phyloP scores from a whole-genome alignment of 2,113 vertebrate species.

The Calidris pugnax region DNA sequence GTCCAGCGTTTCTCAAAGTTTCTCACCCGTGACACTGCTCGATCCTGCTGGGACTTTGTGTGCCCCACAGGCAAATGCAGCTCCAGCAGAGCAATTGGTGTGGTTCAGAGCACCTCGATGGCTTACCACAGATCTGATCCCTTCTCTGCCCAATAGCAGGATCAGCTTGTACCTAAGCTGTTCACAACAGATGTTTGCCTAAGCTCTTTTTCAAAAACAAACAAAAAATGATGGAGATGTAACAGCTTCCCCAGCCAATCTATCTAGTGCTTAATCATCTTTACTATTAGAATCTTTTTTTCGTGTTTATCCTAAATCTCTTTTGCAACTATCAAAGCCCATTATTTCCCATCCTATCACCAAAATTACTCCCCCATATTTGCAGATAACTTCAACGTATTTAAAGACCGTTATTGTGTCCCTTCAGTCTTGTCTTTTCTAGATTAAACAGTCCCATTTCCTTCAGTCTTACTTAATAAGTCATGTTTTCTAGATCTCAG shows the following conservation, averaged over 20 bases:
- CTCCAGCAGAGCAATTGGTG: not conserved
- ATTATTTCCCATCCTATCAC: not conserved
- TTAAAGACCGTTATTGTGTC: not conserved
- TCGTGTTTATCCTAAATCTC: not conserved
- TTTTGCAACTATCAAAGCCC: not conserved
- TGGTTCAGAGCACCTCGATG: not conserved
- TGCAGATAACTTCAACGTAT: not conserved
- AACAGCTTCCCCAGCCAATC: not conserved
- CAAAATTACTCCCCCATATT: not conserved
- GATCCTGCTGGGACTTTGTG: not conserved
- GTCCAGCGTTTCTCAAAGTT: not conserved
- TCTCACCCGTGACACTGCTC: fast-evolving
- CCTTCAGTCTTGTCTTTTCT: not conserved
- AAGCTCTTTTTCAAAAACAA: constrained; percentile 10
- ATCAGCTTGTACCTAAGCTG: constrained; percentile 14
- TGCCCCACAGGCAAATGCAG: not conserved
- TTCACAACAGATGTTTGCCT: constrained; percentile 25
- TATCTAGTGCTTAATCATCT: constrained; percentile 13
- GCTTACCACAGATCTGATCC: not conserved
- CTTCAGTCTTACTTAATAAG: not conserved
- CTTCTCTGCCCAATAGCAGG: not conserved
- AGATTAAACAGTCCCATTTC: not conserved
- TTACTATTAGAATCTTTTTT: not conserved
- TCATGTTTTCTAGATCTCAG: not conserved
- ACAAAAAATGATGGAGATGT: not conserved